A percentile compares a stretch with the other conserved stretches of the same genome.
Evolutionary conservation across 2,797 vertebrate species (phyloP).

Genomic region (Hoplostethus mediterraneus): DNA sequence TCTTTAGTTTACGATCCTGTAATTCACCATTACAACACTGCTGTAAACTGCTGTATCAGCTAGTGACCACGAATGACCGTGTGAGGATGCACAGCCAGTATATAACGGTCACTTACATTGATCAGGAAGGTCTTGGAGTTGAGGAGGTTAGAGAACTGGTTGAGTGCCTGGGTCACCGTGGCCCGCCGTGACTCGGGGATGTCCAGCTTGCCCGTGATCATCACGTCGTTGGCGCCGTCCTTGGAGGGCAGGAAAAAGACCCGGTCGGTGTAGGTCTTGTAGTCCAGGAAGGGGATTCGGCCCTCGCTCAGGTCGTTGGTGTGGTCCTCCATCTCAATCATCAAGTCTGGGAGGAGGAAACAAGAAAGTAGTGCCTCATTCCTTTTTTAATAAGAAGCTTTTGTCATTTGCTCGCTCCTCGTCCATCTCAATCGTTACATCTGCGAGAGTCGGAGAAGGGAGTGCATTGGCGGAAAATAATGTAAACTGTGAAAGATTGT

Average conservation of each 20-base stretch:
- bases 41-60: no score
- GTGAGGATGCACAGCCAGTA: background rate
- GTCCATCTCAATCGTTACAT: constrained; percentile 89
- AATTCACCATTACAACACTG: no score
- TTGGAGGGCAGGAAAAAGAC: constrained; percentile 98
- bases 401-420: constrained; percentile 75
- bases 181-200: constrained; percentile 91
- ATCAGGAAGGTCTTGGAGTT: constrained; percentile 99
- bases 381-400: constrained; percentile 32
- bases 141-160: constrained; percentile 98
- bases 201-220: constrained; percentile 96
- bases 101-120: constrained; percentile 82
- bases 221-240: constrained; percentile 96
- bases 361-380: constrained; percentile 6
- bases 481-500: constrained; percentile 54
- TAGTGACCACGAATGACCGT: no score
- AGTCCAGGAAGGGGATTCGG: constrained; percentile 95
- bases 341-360: constrained; percentile 86
- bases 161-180: constrained; percentile 90
- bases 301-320: constrained; percentile 95
- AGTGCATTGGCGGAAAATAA: constrained; percentile 34
- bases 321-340: constrained; percentile 99
- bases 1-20: no score
- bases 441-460: constrained; percentile 59
- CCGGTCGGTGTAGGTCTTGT: constrained; percentile 96